Evolutionary conservation across 2,113 vertebrate species (phyloP), one percentile per base, ranked within the genome.

Genomic region (Eublepharis macularius): DNA sequence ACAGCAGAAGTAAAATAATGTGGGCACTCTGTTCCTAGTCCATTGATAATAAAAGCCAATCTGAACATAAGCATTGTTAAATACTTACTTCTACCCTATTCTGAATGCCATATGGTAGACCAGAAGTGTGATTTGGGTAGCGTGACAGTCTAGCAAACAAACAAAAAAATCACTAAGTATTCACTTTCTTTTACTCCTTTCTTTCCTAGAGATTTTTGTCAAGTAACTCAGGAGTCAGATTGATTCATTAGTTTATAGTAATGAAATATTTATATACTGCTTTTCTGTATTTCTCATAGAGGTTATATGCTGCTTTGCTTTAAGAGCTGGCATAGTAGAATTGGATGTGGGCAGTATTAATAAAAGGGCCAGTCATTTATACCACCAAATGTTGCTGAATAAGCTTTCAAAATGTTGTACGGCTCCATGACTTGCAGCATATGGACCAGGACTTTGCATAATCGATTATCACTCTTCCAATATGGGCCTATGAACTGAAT

Each of bases 21-120:
- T 60, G 82, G 73, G 85, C 81, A 51, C 81, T 90, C 78, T 84
- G 74, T 93, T 87, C 87, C 86, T 45, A 66, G 84, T 57, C 34
- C 24, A 79, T 43, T 88, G 89, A 92, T 92, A 83, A 82, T 47
- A 94, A 92, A 91, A 91, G 87, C 88, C 88, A 74, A 91, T 80
- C 66, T 43, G 78, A 87, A 85, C 86, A 66, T 41, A 73, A 85
- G 39, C 86, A n/a, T 26, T 84, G 90, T 75, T 43, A n/a, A n/a
- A 81, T 34, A 36, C 14, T 65, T 81, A 70, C 72, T 86, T 63
- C 76, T 85, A 32, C 89, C 41, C 76, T 80, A 80, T 78, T 49
- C 66, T 88, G 76, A 89, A 51, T 91, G 88, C 89, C 86, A 91
- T 89, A 84, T n/a, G 91, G 77, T 76, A 84, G 76, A 84, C 9